Evolutionary conservation across 2,888 invertebrate genomes (phyloP), one percentile per base, ranked within the genome.

Genomic region (Orchesella flavescens): DNA sequence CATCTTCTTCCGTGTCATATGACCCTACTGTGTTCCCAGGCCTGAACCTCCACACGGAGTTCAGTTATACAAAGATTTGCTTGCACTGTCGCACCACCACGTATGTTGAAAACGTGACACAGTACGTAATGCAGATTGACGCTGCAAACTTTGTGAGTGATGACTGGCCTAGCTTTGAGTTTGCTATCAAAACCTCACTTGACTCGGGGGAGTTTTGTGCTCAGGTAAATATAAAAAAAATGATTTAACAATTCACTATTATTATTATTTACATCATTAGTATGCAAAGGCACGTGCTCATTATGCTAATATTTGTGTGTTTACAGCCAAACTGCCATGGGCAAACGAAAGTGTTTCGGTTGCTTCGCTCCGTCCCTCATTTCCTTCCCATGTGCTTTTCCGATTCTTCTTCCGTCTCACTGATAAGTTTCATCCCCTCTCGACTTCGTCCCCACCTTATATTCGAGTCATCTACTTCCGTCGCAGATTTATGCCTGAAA

Each of bases 181-280:
- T 88, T 82, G 86, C 85, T 9, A 68, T 88, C 1, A 88, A 88
- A 77, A 86, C 87, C 0, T 83, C 86, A n/a, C 82, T 88, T 3
- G 87, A 88, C 75, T 86, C 87, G 12, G 86, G 85, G 53, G 88
- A 88, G 65, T 88, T 87, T 77, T 88, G 88, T 85, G 86, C 86
- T 71, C 87, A 88, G 84, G 87, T 88, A 84, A 72, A 74, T 49
- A 49, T 34, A 7, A 34, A 34, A 4, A 34, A 34, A 4, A 34
- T 34, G 2, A 7, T 34, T 34, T 34, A 44, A 24, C 19, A 57
- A 21, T 69, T 53, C 9, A 49, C 1, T 24, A 23, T 61, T 59
- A 49, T 34, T 21, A 72, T 44, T 63, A 13, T n/a, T 73, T 49
- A 49, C 49, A 66, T 17, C 34, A 66, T 34, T 23, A 34, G 4